phyloP scores from a whole-genome alignment of 2,113 vertebrate species.

The western clawed frog (Xenopus tropicalis) region UCB_Xtro_10.0 CM004452.2:28723501-28724000 shows the following conservation, averaged over 20 bases:
- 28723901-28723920: constrained; percentile 42
- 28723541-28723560: too few relatives aligned
- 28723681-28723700: neutral
- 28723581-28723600: neutral
- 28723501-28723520: neutral
- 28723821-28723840: constrained; percentile 18
- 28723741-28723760: neutral
- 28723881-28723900: constrained; percentile 25
- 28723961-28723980: constrained; percentile 37
- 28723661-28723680: neutral
- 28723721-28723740: neutral
- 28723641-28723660: neutral
- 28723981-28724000: constrained; percentile 1
- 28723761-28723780: neutral
- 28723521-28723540: too few relatives aligned
- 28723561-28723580: too few relatives aligned
- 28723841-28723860: constrained; percentile 8
- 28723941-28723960: constrained; percentile 34
- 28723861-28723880: constrained; percentile 9
- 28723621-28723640: too few relatives aligned
- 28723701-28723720: neutral
- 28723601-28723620: neutral
- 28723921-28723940: constrained; percentile 30
- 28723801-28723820: neutral
- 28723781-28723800: neutral